Evolutionary conservation across 2,888 invertebrate species (phyloP).

Genomic region (Caenorhabditis macrosperma): DNA sequence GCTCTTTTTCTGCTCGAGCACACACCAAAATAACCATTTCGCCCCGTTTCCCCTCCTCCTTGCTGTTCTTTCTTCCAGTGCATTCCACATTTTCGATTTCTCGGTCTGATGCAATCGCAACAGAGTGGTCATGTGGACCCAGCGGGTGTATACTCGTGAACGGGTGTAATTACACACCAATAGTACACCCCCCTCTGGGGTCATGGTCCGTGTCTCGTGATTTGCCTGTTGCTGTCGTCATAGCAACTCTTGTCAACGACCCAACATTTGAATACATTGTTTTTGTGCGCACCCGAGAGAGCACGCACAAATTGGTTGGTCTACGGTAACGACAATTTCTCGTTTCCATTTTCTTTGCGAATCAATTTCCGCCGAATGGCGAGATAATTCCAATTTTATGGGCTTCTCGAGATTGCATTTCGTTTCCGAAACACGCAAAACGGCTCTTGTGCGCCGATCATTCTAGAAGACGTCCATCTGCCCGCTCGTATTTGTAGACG

Average conservation of each 20-base stretch:
- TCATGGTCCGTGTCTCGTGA: background rate
- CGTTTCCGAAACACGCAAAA: background rate
- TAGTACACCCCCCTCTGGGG: background rate
- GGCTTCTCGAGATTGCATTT: background rate
- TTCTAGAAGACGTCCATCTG: too few species aligned
- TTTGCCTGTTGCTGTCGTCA: background rate
- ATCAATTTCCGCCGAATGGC: background rate
- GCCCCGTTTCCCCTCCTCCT: background rate
- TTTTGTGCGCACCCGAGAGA: background rate
- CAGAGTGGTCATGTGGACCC: background rate
- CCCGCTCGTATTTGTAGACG: too few species aligned
- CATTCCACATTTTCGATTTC: background rate
- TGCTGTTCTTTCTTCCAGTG: background rate
- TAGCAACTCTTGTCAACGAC: background rate
- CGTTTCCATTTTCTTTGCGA: background rate
- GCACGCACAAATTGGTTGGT: background rate
- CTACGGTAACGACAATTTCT: background rate
- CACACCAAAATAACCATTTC: conserved; percentile 5
- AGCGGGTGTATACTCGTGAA: background rate
- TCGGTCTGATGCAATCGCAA: background rate
- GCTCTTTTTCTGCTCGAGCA: conserved; percentile 1
- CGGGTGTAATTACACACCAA: background rate
- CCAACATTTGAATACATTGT: background rate
- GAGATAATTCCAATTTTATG: too few species aligned
- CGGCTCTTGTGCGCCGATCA: background rate